Evolutionary conservation across 1,140 invertebrate genomes (phyloP), one percentile per base, ranked within the genome.

Genomic region (Bombus sibiricus): DNA sequence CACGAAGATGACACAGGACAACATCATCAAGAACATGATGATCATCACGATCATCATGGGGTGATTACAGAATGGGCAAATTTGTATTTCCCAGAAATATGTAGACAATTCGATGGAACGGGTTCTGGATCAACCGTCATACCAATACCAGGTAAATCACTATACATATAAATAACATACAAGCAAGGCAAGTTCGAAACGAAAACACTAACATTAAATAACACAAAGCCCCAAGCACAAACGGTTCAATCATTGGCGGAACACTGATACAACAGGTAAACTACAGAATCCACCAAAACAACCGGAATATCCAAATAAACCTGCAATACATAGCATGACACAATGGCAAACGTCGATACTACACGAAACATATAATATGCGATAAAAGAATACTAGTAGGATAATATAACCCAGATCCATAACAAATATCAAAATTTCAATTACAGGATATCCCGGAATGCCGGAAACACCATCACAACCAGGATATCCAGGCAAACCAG

Each of bases 41-140:
- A 95, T 53, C 93, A 94, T 66, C 95, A 95, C 43, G 91, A 94
- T 34, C 95, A 96, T 57, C 95, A 96, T 66, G 96, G 96, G 43
- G 94, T 95, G 18, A 91, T 96, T 39, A 96, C 96, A 15, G 92
- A 95, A 71, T 97, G 96, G 96, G 92, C 94, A 86, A 93, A 97
- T 79, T 92, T 97, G 59, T 95, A 96, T 83, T 97, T 97, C 89
- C 97, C 97, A 32, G 93, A 95, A 86, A 95, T 96, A 78, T 97
- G 97, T 89, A 95, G 95, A 28, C 92, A 94, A 85, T 93, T 92
- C 39, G 91, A 89, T 76, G 86, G 87, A n/a, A 85, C 83, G 3
- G 85, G 73, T 47, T 66, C 28, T 2, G 81, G 78, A 41, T 72
- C 87, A 2, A 85, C 13, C 1, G 66, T 81, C n/a, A 75, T 79